Base-by-base conservation (phyloP, 2,797 vertebrate genomes). In the Macropodus opercularis region DNA sequence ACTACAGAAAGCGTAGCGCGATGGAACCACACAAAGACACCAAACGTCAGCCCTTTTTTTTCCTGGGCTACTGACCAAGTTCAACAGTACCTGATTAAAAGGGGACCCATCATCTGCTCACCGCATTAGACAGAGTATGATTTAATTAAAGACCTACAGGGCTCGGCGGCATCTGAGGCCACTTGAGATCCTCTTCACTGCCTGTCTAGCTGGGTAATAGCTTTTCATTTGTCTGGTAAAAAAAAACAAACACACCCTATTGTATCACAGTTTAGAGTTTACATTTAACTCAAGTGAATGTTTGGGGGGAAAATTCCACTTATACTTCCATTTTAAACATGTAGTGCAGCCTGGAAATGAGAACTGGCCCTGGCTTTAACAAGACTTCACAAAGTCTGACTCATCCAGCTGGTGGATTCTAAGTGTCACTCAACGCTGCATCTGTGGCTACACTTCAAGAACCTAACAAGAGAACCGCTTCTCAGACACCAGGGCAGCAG, bases 61-160 rank as follows among this genome's bases (percentile, higher is more conserved):
- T n/a, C n/a, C 72, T 5, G 46, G 72, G 68, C 63, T 50, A 14
- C 43, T 9, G 55, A 84, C 82, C 76, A 75, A 87, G 63, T 35
- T 63, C 66, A 80, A 75, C 69, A 77, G 65, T 42, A 80, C 70
- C 77, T 78, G 83, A 89, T 80, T 81, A 86, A 78, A 84, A 55
- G 69, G 61, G 39, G 55, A 63, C 10, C 61, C 46, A 13, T 84
- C 76, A 72, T 78, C 67, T 57, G 53, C 75, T 86, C 72, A 52
- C 77, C 54, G 43, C 83, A 83, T 88, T 76, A 85, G 48, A 31
- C 53, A 21, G 62, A 84, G 69, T 24, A 34, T 64, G 60, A 80
- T 83, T 77, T 77, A 85, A 85, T 85, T 80, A 85, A 80, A 84
- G 80, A 56, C 67, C 15, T 77, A 60, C 59, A 52, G 54, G 75